phyloP scores from a whole-genome alignment of 2,113 vertebrate genomes.

The Oreotrochilus melanogaster region DNA sequence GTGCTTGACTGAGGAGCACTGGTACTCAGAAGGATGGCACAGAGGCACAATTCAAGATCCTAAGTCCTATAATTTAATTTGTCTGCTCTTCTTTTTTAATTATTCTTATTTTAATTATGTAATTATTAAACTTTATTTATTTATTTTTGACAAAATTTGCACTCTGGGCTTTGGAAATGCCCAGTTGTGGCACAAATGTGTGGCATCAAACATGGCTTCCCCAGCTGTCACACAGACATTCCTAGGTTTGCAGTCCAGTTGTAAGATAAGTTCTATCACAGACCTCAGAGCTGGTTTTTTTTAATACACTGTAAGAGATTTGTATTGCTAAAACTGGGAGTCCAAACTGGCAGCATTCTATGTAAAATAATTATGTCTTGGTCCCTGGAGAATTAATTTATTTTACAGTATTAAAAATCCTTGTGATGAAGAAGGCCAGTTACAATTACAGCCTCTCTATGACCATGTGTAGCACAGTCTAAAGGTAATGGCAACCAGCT shows the following conservation, averaged over 20 bases:
- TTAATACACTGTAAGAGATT: background rate
- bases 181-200: background rate
- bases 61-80: background rate
- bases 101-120: too few relatives aligned
- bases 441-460: background rate
- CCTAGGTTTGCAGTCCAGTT: background rate
- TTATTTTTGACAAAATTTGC: background rate
- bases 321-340: background rate
- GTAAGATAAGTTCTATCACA: background rate
- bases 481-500: background rate
- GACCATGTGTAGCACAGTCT: background rate
- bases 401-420: background rate
- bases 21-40: background rate
- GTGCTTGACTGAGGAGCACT: background rate
- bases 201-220: background rate
- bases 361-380: background rate
- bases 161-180: background rate
- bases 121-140: too few relatives aligned
- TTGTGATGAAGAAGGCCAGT: background rate
- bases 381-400: background rate
- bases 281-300: background rate
- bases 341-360: background rate
- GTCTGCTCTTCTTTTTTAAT: background rate
- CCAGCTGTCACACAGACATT: background rate
- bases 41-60: background rate